phyloP scores from a whole-genome alignment of 1,140 invertebrate genomes.

The Drusus annulatus region DNA sequence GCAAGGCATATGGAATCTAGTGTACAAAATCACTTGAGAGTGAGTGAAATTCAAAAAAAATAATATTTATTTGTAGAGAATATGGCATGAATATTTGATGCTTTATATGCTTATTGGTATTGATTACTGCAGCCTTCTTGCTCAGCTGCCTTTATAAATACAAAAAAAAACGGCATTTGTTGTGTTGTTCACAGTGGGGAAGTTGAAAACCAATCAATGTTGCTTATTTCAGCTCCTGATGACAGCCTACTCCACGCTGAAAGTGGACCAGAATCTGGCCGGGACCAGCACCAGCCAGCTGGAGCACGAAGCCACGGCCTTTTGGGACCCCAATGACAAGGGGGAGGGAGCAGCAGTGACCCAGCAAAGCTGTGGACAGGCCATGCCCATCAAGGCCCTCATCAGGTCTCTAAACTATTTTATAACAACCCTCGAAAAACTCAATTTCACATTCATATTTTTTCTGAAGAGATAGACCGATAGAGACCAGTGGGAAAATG shows the following conservation, averaged over 20 bases:
- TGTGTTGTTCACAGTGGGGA: no score
- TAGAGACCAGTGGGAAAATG: no score
- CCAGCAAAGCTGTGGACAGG: constrained; percentile 52
- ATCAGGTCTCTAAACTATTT: constrained; percentile 61
- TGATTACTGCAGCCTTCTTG: no score
- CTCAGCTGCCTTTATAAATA: no score
- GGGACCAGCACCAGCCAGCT: constrained; percentile 69
- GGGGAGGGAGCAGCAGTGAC: constrained; percentile 54
- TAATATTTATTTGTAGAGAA: no score
- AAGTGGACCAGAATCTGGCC: constrained; percentile 67
- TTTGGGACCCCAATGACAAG: constrained; percentile 76
- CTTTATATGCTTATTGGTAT: no score
- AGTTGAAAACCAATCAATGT: no score
- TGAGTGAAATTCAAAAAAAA: constrained; percentile 65
- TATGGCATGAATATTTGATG: no score
- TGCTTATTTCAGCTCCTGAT: constrained; percentile 70
- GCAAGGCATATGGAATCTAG: constrained; percentile 73
- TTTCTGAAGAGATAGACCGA: no score
- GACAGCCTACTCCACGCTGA: constrained; percentile 71
- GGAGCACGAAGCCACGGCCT: constrained; percentile 74
- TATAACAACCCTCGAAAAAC: not conserved
- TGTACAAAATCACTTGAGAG: constrained; percentile 75
- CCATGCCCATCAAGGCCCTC: constrained; percentile 61
- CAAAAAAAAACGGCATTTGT: no score
- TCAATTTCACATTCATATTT: not conserved